phyloP scores from a whole-genome alignment of 2,888 invertebrate species.

The Tenthredo scrophulariae region DNA sequence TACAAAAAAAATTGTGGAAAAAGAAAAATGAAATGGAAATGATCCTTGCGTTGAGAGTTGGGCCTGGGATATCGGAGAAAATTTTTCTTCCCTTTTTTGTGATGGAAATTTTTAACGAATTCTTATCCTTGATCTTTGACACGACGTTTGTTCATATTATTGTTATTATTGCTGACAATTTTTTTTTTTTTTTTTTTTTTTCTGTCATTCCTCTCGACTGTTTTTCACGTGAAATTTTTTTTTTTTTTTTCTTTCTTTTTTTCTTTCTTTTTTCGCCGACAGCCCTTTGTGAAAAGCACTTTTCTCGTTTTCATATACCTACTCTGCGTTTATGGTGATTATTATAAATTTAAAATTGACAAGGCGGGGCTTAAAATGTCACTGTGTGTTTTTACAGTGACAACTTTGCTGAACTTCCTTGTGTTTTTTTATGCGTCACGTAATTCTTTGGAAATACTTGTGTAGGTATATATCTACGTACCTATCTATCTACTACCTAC shows the following conservation, averaged over 20 bases:
- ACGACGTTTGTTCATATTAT: not conserved
- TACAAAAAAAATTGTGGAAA: not conserved
- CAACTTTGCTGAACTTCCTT: slow-evolving; percentile 13
- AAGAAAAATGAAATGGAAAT: not conserved
- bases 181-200: not conserved
- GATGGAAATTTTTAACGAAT: not conserved
- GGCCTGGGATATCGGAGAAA: not conserved
- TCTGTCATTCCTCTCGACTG: not conserved
- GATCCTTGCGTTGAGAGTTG: not conserved
- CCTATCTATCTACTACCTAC: not conserved
- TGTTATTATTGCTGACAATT: not conserved
- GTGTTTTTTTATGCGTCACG: slow-evolving; percentile 28
- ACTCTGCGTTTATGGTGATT: slow-evolving; percentile 21
- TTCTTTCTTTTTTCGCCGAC: not conserved
- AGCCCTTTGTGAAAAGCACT: not conserved
- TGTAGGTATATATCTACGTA: not conserved
- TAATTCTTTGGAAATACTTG: slow-evolving; percentile 34
- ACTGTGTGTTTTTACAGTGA: not conserved
- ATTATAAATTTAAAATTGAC: slow-evolving; percentile 10
- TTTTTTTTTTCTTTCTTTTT: not conserved
- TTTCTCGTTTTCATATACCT: not conserved
- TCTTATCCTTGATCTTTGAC: not conserved
- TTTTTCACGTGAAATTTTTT: not conserved
- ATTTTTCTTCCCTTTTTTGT: not conserved
- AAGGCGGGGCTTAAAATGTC: not conserved